These are phyloP conservation scores for Liopterus haemorrhoidalis DNA, from an alignment of 2,888 invertebrate genomes.

Conservation along the genomic window DNA sequence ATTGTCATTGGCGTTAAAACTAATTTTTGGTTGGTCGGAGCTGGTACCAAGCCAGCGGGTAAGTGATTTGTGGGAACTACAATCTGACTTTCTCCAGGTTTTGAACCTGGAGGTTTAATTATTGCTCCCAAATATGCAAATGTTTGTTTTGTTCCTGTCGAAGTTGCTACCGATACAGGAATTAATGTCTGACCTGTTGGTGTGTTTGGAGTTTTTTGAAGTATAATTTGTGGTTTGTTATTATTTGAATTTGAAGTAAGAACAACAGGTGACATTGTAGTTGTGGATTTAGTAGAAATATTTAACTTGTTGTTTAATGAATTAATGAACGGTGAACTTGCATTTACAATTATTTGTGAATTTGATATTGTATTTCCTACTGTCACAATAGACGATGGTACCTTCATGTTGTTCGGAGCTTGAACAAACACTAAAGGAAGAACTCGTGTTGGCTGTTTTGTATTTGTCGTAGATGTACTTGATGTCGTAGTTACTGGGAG, in stretches of 20 bases:
- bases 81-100: conserved; percentile 27
- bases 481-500: too few species aligned
- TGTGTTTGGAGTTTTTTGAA: conserved; percentile 23
- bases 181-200: conserved; percentile 26
- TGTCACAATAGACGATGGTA: conserved; percentile 9
- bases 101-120: conserved; percentile 36
- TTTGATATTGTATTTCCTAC: conserved; percentile 17
- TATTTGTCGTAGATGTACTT: background rate
- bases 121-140: conserved; percentile 43
- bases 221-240: conserved; percentile 24
- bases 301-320: conserved; percentile 23
- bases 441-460: conserved; percentile 12
- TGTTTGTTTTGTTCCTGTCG: conserved; percentile 37
- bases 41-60: conserved; percentile 23
- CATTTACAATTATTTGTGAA: conserved; percentile 22
- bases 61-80: conserved; percentile 27
- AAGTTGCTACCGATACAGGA: conserved; percentile 24
- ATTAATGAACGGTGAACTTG: conserved; percentile 25
- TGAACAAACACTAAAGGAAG: conserved; percentile 19
- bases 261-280: conserved; percentile 20
- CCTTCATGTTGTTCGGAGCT: conserved; percentile 16
- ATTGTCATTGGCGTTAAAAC: conserved; percentile 54
- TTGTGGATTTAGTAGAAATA: conserved; percentile 17
- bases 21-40: conserved; percentile 49
- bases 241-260: conserved; percentile 14